Conservation (phyloP, 37 sponge, comb jelly and placozoan species). For the Spongilla lacustris region DNA sequence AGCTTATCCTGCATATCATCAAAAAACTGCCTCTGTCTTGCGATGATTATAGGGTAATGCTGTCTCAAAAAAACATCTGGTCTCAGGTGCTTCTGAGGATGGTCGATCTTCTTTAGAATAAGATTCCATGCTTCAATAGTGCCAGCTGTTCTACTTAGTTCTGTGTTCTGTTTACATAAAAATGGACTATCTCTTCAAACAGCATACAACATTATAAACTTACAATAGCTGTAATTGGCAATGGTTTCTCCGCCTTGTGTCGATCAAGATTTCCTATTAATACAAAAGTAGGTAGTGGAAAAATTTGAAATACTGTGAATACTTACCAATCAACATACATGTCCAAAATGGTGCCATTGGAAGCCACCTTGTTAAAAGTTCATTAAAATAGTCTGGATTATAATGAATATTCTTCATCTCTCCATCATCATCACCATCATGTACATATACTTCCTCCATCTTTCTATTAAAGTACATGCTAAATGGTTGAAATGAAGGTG, state of each 20-base stretch:
- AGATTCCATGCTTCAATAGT: constrained; percentile 18
- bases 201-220: background rate
- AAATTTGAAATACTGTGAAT: background rate
- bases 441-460: background rate
- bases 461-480: background rate
- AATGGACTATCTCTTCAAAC: background rate
- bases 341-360: constrained; percentile 1
- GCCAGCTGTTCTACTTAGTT: background rate
- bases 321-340: background rate
- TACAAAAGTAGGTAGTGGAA: background rate
- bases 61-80: constrained; percentile 8
- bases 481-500: background rate
- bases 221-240: background rate
- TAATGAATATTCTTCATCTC: background rate
- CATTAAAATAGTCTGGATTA: background rate
- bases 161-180: background rate
- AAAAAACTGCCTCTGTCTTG: constrained; percentile 3
- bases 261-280: background rate
- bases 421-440: constrained; percentile 3
- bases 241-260: background rate
- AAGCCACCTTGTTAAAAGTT: background rate
- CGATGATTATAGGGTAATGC: background rate
- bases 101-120: constrained; percentile 14
- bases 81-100: background rate
- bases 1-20: background rate